Base-by-base conservation (phyloP, 2,888 invertebrate genomes). In the Drosophila buzzatii region DNA sequence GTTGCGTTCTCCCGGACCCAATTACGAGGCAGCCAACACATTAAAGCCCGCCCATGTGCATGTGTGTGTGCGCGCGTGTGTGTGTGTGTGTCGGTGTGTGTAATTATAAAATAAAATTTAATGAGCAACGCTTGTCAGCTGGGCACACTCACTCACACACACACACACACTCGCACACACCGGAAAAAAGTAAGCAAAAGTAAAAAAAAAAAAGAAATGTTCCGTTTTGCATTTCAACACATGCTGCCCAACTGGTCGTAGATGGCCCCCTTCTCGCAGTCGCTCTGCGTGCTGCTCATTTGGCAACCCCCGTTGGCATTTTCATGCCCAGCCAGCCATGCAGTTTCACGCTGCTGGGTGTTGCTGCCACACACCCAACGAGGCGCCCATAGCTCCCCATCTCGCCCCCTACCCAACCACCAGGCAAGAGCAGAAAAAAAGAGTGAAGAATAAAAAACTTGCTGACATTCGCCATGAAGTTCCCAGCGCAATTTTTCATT, bases 51-150 rank as follows among this genome's bases (percentile, higher is more conserved):
- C 57, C 60, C 51, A 31, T 41, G 47, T 37, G 44, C 49, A 53
- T 55, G 62, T 64, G 59, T 52, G 58, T 64, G 77, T 62, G 73
- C 68, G 69, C 39, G 68, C 66, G 72, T 68, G 69, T 42, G 69
- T 68, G 70, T 70, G 78, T 60, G 85, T 75, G 71, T 75, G 71
- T 68, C 83, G 81, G 89, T 83, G 89, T 85, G 86, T 86, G 81
- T 87, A 86, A 86, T 86, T 86, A 86, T 86, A 89, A 86, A 89
- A 89, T 86, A 86, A 86, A 87, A 86, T 88, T 89, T 86, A 86
- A 86, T 86, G 86, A 86, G 86, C 85, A 87, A 65, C 71, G 90
- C 88, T 75, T 87, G 83, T 86, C 85, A 87, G 72, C 80, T 37
- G 62, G 18, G 3, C 44, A 65, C 41, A 55, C 37, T 16, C 52